These are phyloP conservation scores for Thecocarcelia acutangulata DNA, from an alignment of 2,888 invertebrate species.

Conservation along the genomic window DNA sequence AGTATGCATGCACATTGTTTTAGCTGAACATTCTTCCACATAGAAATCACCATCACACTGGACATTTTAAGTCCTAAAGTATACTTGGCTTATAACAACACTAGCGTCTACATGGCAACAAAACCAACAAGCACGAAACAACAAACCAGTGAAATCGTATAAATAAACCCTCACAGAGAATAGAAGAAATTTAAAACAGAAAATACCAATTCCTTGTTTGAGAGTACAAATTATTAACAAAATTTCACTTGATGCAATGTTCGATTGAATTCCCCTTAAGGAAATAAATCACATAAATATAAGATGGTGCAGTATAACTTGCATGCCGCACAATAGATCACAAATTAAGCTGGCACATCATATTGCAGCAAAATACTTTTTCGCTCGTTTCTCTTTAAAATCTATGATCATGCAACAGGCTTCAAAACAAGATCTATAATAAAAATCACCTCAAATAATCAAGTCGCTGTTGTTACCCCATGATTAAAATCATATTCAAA, in stretches of 20 bases:
- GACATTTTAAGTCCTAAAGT: conserved; percentile 57
- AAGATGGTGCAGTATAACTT: not conserved
- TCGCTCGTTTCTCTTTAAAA: not conserved
- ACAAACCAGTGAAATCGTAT: conserved; percentile 32
- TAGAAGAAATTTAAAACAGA: not conserved
- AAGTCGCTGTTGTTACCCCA: conserved; percentile 55
- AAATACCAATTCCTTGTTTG: not conserved
- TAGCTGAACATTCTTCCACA: conserved; percentile 24
- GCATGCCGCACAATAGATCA: not conserved
- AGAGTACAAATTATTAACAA: conserved; percentile 2
- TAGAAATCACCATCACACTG: conserved; percentile 13
- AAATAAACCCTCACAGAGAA: too few relatives aligned
- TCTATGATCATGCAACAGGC: conserved; percentile 22
- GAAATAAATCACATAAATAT: conserved; percentile 6
- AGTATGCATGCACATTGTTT: too few relatives aligned
- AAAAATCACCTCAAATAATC: conserved; percentile 57
- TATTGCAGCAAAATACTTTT: conserved; percentile 19
- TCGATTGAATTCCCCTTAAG: not conserved
- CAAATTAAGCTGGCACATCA: conserved; percentile 25
- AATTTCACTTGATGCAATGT: conserved; percentile 1
- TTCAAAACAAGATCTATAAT: conserved; percentile 57
- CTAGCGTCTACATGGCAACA: too few relatives aligned
- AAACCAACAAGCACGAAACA: not conserved
- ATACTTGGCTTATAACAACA: conserved; percentile 63
- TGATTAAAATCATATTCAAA: conserved; percentile 57